A percentile compares a stretch with the other conserved stretches of the same genome.
These are phyloP conservation scores for Ecdyonurus torrentis DNA, from an alignment of 2,888 invertebrate species.

Conservation along the genomic window DNA sequence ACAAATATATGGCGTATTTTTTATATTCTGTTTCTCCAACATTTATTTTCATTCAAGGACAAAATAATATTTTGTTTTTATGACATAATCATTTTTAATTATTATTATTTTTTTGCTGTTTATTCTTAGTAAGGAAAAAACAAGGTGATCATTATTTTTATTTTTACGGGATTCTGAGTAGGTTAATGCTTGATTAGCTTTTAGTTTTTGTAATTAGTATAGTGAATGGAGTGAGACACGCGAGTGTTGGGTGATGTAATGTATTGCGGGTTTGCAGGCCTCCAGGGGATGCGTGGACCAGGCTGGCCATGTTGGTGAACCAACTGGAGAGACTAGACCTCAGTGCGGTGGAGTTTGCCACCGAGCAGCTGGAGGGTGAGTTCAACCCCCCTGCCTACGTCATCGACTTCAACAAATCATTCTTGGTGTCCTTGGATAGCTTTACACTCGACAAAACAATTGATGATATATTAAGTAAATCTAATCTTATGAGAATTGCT, in stretches of 20 bases:
- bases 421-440: too few relatives aligned
- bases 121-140: neutral
- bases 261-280: constrained; percentile 31
- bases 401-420: too few relatives aligned
- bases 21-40: neutral
- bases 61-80: neutral
- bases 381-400: too few relatives aligned
- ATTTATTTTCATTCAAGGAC: neutral
- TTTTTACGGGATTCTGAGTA: neutral
- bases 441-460: too few relatives aligned
- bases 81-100: neutral
- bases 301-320: constrained; percentile 61
- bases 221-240: constrained; percentile 13
- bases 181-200: neutral
- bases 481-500: too few relatives aligned
- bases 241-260: constrained; percentile 7
- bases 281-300: constrained; percentile 60
- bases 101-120: neutral
- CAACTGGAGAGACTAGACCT: constrained; percentile 49
- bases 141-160: too few relatives aligned
- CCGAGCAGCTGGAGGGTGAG: constrained; percentile 28
- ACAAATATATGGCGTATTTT: neutral
- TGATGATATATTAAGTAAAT: too few relatives aligned
- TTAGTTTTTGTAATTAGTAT: too few relatives aligned
- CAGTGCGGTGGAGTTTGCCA: constrained; percentile 34